Evolutionary conservation across 2,797 vertebrate genomes (phyloP).

Genomic region (Argya squamiceps): DNA sequence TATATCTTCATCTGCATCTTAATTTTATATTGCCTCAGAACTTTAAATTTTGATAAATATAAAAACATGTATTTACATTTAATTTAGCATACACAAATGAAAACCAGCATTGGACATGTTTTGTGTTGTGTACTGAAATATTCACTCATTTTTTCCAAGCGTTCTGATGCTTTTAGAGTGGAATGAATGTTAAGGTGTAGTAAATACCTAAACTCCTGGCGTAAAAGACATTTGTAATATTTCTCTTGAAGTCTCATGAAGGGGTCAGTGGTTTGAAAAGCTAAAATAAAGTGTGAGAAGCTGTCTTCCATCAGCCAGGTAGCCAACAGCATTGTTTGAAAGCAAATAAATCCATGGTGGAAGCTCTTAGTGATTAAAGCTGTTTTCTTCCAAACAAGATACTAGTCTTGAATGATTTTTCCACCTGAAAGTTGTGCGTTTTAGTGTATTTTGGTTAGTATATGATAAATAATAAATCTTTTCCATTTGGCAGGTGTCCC

Average conservation of each 20-base stretch:
- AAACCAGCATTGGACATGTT: background rate
- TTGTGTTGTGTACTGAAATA: background rate
- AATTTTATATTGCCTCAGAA: background rate
- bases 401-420: too few species aligned
- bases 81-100: background rate
- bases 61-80: background rate
- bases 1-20: background rate
- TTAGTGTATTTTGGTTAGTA: background rate
- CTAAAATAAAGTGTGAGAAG: background rate
- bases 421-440: background rate
- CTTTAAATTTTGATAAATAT: background rate
- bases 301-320: background rate
- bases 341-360: background rate
- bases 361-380: background rate
- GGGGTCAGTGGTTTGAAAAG: background rate
- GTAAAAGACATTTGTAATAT: background rate
- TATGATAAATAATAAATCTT: background rate
- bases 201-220: background rate
- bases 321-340: background rate
- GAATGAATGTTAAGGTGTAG: background rate
- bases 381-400: background rate
- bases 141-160: background rate
- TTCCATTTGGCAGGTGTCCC: conserved; percentile 84
- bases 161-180: background rate
- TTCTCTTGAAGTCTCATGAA: background rate